These are phyloP conservation scores for Haliclona indistincta DNA, from an alignment of 37 sponge, comb jelly and placozoan species.

Conservation along the genomic window DNA sequence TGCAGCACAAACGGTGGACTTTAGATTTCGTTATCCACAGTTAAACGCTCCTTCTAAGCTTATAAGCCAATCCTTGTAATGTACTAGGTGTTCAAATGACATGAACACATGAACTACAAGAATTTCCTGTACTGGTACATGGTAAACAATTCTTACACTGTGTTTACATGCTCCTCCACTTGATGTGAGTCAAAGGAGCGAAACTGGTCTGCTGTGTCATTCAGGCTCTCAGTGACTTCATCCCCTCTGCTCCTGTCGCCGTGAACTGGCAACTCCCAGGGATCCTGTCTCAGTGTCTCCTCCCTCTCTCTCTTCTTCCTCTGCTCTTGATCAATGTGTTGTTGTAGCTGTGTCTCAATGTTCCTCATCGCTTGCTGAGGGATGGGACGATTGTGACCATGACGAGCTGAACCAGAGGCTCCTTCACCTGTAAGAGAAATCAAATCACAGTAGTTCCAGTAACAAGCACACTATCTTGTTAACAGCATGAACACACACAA, in stretches of 20 bases:
- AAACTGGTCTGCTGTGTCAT: constrained; percentile 25
- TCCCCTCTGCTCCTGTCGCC: not conserved
- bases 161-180: no score
- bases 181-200: constrained; percentile 38
- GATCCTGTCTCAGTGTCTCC: constrained; percentile 36
- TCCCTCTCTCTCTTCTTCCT: not conserved
- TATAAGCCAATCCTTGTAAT: not conserved
- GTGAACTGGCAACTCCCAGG: constrained; percentile 20
- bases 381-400: constrained; percentile 55
- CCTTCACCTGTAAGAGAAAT: not conserved
- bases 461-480: no score
- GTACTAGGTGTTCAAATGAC: constrained; percentile 2
- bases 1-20: no score
- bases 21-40: no score
- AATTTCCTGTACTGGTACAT: not conserved
- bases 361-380: constrained; percentile 22
- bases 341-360: constrained; percentile 48
- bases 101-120: not conserved
- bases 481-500: not conserved
- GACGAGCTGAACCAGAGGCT: not conserved
- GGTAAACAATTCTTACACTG: no score
- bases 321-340: constrained; percentile 24
- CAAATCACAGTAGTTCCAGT: no score
- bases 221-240: not conserved
- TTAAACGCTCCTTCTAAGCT: no score